These are phyloP conservation scores for Dryadula phaetusa DNA, from an alignment of 2,888 invertebrate genomes.

Conservation along the genomic window DNA sequence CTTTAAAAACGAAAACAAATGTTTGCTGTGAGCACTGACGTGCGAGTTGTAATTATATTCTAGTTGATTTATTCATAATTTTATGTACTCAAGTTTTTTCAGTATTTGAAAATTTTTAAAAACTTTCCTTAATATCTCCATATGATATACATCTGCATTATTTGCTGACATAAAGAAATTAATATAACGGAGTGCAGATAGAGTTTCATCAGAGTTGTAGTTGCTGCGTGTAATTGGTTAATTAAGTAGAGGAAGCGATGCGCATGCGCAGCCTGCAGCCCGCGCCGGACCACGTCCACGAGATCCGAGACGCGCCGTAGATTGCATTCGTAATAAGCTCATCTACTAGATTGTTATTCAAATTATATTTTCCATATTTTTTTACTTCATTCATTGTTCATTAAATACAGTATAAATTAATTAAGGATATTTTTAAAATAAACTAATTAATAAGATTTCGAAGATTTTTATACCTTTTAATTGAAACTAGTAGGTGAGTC, in stretches of 20 bases:
- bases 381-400: neutral
- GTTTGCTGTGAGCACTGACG: neutral
- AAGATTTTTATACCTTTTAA: too few species aligned
- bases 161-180: neutral
- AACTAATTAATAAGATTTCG: too few species aligned
- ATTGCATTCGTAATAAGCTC: slow-evolving; percentile 34
- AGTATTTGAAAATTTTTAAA: neutral
- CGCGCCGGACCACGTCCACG: slow-evolving; percentile 7
- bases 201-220: slow-evolving; percentile 31
- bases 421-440: too few species aligned
- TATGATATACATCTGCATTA: neutral
- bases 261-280: slow-evolving; percentile 26
- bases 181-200: slow-evolving; percentile 12
- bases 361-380: neutral
- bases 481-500: too few species aligned
- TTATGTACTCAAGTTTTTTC: neutral
- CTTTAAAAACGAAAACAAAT: neutral
- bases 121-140: neutral
- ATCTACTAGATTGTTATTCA: slow-evolving; percentile 15
- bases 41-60: neutral
- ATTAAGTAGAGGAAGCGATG: slow-evolving; percentile 41
- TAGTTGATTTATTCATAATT: neutral
- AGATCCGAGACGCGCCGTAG: slow-evolving; percentile 14
- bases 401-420: too few species aligned
- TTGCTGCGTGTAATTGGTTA: slow-evolving; percentile 39